Base-by-base conservation (phyloP, 2,888 invertebrate species). In the Plagodis pulveraria region DNA sequence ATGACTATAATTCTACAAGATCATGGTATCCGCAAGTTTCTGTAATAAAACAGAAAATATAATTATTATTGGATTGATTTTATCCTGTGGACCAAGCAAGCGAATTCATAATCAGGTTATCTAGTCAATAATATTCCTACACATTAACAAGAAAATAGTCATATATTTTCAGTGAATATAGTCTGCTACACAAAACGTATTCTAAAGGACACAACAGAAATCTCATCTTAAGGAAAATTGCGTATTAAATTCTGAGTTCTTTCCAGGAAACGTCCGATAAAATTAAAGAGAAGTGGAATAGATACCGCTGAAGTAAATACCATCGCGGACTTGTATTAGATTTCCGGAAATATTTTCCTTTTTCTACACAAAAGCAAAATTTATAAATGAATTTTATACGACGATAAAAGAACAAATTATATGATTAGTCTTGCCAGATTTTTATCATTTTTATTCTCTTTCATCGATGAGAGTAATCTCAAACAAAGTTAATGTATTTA, bases 201-300 rank as follows among this genome's bases (percentile, higher is more conserved):
- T 56, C 41, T n/a, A n/a, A n/a, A n/a, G n/a, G n/a, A n/a, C n/a
- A n/a, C n/a, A 34, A 44, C 49, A 51, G 45, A 49, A 52, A 52
- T 53, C 49, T 49, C 50, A 54, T 53, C 49, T 36, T 11, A 43
- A 58, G 45, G 50, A 46, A 58, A 54, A 54, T 54, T 54, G 46
- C 50, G 53, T 54, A 58, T 53, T 58, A 53, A 53, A 58, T 58
- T 46, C 42, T 40, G 50, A 54, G 50, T 44, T 50, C 46, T 54
- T 54, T 32, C 48, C 44, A 43, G 36, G 40, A 44, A 57, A 34
- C 48, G 45, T 49, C 45, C 52, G 52, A 58, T 58, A 58, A 49
- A 53, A 53, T 58, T 58, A 53, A 51, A 51, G 48, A 22, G 35
- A 50, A 50, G 22, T 50, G 41, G 32, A 11, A 33, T 7, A 50